Base-by-base conservation (phyloP, 2,888 invertebrate genomes). In the Biston stratarius region DNA sequence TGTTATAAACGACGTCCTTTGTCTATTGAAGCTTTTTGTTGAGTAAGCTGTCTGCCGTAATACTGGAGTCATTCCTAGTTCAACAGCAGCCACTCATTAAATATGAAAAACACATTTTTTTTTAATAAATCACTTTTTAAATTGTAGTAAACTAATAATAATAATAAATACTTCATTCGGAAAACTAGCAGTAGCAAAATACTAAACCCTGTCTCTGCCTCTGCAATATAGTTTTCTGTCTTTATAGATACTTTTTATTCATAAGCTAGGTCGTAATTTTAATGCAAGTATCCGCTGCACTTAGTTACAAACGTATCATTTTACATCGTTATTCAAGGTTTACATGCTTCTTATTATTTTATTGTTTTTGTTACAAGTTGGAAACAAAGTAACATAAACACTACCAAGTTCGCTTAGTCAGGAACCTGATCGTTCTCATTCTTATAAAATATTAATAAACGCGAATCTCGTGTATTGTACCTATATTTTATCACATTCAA, bases 221-320 rank as follows among this genome's bases (percentile, higher is more conserved):
- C 38, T 15, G 57, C 36, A 36, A 14, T 47, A 12, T 12, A 33
- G 34, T 45, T 64, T 55, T 72, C 65, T 67, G 67, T 70, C 56
- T 61, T 58, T 62, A 67, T 61, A 59, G 59, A 67, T 69, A 64
- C 63, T 68, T 56, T 36, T 72, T 77, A 77, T 71, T 69, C 67
- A 64, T 57, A 64, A 42, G 65, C 69, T 69, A 76, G 77, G 77
- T 72, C 74, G 73, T 74, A 77, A 74, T 74, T 68, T 66, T 70
- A 67, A 69, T 74, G 60, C 53, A 69, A 64, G 52, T 66, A 57
- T 59, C 49, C 42, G 14, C 63, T 56, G 49, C 63, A 59, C 62
- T 67, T 63, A 70, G 44, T 58, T 36, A 33, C 40, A 61, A 65
- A 65, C 52, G 56, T 65, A 67, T 73, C 65, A 64, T 57, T 63